Evolutionary conservation across 2,113 vertebrate species (phyloP).

Genomic region (Prinia subflava): DNA sequence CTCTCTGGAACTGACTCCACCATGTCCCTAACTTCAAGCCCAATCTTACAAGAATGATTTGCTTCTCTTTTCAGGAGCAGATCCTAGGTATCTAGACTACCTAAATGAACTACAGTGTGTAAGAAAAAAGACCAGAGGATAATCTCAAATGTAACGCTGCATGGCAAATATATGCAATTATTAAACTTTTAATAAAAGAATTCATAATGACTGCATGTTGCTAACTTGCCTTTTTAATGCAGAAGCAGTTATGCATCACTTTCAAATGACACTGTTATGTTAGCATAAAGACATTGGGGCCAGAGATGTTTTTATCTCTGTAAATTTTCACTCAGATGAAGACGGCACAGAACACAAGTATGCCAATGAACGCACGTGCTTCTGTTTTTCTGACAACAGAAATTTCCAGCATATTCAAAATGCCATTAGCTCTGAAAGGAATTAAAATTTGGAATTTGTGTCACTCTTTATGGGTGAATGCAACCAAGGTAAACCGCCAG

Average conservation of each 20-base stretch:
- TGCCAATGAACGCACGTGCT: fast-evolving
- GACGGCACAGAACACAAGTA: not conserved
- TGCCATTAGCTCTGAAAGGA: not conserved
- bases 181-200: not conserved
- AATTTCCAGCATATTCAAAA: not conserved
- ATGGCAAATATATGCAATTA: not conserved
- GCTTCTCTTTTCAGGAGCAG: not conserved
- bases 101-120: not conserved
- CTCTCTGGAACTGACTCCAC: not conserved
- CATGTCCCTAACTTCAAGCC: not conserved
- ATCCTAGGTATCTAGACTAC: not conserved
- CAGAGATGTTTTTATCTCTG: not conserved
- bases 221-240: slow-evolving; percentile 39
- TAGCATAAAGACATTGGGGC: slow-evolving; percentile 31
- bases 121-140: not conserved
- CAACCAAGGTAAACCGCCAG: not conserved
- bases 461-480: not conserved
- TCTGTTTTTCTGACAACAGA: not conserved
- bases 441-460: not conserved
- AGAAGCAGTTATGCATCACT: slow-evolving; percentile 15
- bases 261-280: not conserved
- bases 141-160: not conserved
- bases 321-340: not conserved
- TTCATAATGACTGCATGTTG: not conserved
- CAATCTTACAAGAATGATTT: not conserved